These are phyloP conservation scores for Lamproptera curius DNA, from an alignment of 2,888 invertebrate genomes.

Conservation along the genomic window DNA sequence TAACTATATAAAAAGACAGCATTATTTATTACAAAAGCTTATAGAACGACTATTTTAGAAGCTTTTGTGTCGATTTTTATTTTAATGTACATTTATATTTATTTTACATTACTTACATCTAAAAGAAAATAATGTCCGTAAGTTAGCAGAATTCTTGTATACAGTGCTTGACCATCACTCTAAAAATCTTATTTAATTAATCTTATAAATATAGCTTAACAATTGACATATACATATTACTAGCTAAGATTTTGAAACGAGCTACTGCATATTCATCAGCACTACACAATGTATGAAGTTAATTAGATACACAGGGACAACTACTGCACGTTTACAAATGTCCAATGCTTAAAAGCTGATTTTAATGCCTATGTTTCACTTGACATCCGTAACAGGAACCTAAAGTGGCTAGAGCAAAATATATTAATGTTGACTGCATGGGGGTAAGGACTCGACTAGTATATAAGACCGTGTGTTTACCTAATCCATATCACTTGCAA, in stretches of 20 bases:
- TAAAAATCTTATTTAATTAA: too few species aligned
- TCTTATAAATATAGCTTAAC: too few species aligned
- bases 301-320: slow-evolving; percentile 12
- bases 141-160: too few species aligned
- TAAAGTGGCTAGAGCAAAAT: slow-evolving; percentile 20
- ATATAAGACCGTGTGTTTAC: slow-evolving; percentile 60
- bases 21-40: too few species aligned
- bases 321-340: slow-evolving; percentile 1
- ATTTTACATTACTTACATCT: too few species aligned
- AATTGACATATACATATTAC: too few species aligned
- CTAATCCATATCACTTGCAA: slow-evolving; percentile 64
- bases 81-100: too few species aligned
- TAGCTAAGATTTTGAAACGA: background rate
- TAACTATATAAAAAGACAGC: too few species aligned
- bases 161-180: too few species aligned
- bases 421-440: slow-evolving; percentile 32
- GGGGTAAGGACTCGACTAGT: slow-evolving; percentile 57
- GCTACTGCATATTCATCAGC: background rate
- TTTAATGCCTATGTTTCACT: slow-evolving; percentile 21
- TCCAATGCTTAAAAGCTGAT: slow-evolving; percentile 8
- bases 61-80: too few species aligned
- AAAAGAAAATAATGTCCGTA: too few species aligned
- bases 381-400: slow-evolving; percentile 26
- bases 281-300: slow-evolving; percentile 6
- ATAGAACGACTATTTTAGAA: too few species aligned